Base-by-base conservation (phyloP, 2,888 invertebrate species). In the Drosophila picticornis region DNA sequence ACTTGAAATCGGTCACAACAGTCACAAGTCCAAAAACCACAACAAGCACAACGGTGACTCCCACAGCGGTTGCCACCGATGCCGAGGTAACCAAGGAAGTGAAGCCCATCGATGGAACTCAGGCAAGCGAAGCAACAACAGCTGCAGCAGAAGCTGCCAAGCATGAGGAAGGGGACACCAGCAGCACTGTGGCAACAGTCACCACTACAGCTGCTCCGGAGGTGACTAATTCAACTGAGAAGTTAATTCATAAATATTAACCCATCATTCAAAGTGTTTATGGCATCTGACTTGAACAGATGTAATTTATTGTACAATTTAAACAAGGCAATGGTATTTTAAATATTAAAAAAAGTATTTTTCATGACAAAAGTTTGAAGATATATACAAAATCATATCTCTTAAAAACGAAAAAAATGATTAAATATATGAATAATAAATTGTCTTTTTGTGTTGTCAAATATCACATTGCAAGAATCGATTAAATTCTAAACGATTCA, bases 161-260 rank as follows among this genome's bases (percentile, higher is more conserved):
- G 36, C 40, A 40, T 1, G 27, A 27, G 4, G 36, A n/a, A 25
- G 53, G 52, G 5, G 6, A 11, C 1, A 2, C 43, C 31, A 6
- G 10, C 57, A 32, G 0, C 46, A 58, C 57, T 10, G 48, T 7
- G 3, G 25, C 52, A n/a, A 0, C 57, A 2, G 34, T 40, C 6
- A 19, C 38, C 25, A 52, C 59, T 2, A 16, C 29, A 7, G 22
- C 31, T 25, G 65, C 51, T 4, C 34, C 46, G 5, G 53, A 68
- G 50, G 19, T 19, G n/a, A 25, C 58, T 31, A 74, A 79, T 25
- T 16, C 46, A 19, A 32, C 62, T 7, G n/a, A 62, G 22, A 80
- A 68, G 52, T 59, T 52, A 5, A 56, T 13, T 7, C 19, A 9
- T 22, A 22, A 32, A 10, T 1, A 13, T 3, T 19, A 3, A 38